Evolutionary conservation across 2,888 invertebrate genomes (phyloP), one percentile per base, ranked within the genome.

Genomic region (Spisula subtruncata): DNA sequence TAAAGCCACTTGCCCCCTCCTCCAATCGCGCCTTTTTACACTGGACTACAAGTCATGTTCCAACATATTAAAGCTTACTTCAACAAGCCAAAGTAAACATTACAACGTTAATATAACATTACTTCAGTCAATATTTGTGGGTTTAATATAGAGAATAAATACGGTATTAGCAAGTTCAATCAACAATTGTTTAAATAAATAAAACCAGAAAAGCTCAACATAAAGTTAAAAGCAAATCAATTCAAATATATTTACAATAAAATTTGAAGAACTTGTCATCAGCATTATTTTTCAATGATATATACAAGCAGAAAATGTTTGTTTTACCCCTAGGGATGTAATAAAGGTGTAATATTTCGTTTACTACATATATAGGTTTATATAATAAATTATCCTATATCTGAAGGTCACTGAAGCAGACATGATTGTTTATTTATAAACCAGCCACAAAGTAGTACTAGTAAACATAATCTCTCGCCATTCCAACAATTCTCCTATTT

Each of bases 241-340:
- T 32, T 75, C 32, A 75, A 75, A 32, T 12, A 75, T 75, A 75
- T 75, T 75, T 41, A 35, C 75, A 75, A 75, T 32, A 32, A 29
- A 75, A 32, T 18, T 32, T 71, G 32, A 29, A 41, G 41, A 41
- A 41, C 41, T 18, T 60, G 60, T 60, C 60, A n/a, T 18, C 25
- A 41, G 8, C 41, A 41, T 41, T 41, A 32, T 32, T 35, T 16
- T 25, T 66, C 51, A 51, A 51, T 6, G 5, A 66, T n/a, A 60
- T 32, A 32, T 75, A 75, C 14, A 75, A 75, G 32, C 75, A 75
- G 6, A 35, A 75, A 6, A 6, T 75, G 75, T 75, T 75, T 75
- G 32, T 35, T 75, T 75, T 75, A 35, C 75, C 75, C 75, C 10
- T 16, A 25, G 75, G 75, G 32, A 32, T 32, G 75, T 75, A 16